Conservation (phyloP, 2,113 vertebrate species). For the Podarcis muralis region DNA sequence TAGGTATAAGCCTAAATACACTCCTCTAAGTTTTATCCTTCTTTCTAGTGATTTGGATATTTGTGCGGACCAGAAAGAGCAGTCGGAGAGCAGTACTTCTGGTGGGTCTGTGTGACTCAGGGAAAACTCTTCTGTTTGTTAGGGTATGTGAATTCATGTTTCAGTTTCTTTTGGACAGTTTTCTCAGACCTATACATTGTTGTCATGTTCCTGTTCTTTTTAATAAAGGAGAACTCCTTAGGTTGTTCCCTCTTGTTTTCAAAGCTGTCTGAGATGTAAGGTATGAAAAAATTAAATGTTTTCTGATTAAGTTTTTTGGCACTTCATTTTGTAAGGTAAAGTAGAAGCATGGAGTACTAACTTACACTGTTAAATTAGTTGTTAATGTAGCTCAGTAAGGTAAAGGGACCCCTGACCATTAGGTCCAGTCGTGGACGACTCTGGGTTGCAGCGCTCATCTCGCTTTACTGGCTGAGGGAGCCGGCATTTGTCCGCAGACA, state of each 20-base stretch:
- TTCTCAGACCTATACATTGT: background rate
- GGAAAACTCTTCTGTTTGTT: slow-evolving; percentile 74
- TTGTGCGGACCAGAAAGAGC: slow-evolving; percentile 66
- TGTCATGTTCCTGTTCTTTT: background rate
- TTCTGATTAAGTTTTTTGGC: background rate
- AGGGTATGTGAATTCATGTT: slow-evolving; percentile 57
- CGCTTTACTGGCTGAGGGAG: no score
- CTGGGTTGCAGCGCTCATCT: no score
- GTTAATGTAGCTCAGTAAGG: background rate
- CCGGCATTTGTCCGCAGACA: no score
- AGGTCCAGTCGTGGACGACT: no score
- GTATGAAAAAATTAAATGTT: background rate
- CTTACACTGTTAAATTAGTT: background rate
- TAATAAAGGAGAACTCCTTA: background rate
- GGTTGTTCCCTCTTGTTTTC: background rate
- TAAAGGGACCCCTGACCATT: no score
- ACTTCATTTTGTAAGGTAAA: background rate
- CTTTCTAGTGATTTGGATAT: slow-evolving; percentile 68
- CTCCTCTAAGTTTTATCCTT: background rate
- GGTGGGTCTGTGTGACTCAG: slow-evolving; percentile 72
- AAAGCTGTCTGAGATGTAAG: background rate
- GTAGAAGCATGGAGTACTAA: background rate
- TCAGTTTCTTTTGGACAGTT: background rate
- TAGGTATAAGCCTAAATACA: background rate
- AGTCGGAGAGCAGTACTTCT: slow-evolving; percentile 74